Evolutionary conservation across 2,888 invertebrate genomes (phyloP).

Genomic region (Syrista parreyssii): DNA sequence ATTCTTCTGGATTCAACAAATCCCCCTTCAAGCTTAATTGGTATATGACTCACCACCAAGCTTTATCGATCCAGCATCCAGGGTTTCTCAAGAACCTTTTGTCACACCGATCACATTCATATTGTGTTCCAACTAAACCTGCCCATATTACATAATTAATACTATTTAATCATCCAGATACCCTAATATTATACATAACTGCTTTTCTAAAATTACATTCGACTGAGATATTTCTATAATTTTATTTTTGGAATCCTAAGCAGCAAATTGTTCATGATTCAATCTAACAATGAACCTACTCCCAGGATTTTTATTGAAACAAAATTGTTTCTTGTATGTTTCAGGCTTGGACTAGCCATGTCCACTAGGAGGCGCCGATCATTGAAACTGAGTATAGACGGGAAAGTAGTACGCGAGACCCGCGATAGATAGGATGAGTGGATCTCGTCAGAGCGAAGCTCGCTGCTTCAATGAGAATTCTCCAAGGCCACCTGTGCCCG

Average conservation of each 20-base stretch:
- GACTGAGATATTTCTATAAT: background rate
- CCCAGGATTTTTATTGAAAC: conserved; percentile 6
- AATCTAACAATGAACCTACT: background rate
- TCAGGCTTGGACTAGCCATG: conserved; percentile 64
- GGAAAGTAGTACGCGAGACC: conserved; percentile 60
- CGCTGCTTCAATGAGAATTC: conserved; percentile 72
- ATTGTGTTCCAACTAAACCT: background rate
- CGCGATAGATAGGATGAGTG: conserved; percentile 66
- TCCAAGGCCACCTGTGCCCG: conserved; percentile 87
- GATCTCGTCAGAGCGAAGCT: conserved; percentile 62
- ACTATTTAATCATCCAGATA: background rate
- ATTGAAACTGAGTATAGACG: conserved; percentile 61
- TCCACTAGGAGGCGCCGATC: conserved; percentile 63
- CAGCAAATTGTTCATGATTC: background rate
- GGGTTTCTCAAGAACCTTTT: background rate
- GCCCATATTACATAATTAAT: background rate
- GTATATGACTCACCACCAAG: conserved; percentile 55
- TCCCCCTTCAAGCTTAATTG: conserved; percentile 49
- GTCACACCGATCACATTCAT: background rate
- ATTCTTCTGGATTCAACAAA: conserved; percentile 46
- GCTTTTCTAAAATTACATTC: background rate
- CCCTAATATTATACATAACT: background rate
- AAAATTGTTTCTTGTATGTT: conserved; percentile 35
- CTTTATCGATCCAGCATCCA: conserved; percentile 54
- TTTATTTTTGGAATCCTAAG: background rate